Evolutionary conservation across 2,113 vertebrate genomes (phyloP), one percentile per base, ranked within the genome.

Genomic region (Calypte anna): DNA sequence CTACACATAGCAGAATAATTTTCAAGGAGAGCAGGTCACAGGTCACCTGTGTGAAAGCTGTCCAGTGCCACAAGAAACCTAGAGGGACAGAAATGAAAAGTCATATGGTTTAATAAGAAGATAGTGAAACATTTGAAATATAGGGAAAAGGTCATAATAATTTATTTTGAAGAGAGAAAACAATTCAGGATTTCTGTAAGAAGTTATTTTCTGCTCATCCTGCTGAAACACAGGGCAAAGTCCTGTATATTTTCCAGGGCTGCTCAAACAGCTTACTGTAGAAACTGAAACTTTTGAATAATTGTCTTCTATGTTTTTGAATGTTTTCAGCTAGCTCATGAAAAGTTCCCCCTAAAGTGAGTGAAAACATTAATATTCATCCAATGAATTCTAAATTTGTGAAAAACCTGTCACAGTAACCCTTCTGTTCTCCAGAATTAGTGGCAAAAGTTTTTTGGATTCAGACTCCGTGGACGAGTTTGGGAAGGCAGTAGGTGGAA

Each of bases 111-210:
- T 7, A 50, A 19, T 20, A 17, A 48, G 73, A 70, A 66, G 20
- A 31, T 4, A 57, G 14, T 5, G 48, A 67, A 81, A 55, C 36
- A 38, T 3, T n/a, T 36, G 44, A 55, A 51, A 51, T 31, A 18
- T 0, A 1, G 30, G n/a, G 18, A 1, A 30, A 69, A 54, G 38
- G 9, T 57, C n/a, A 14, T 20, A 3, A 14, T 11, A n/a, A 6
- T 51, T 61, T 51, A 15, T 9, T 64, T 30, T 21, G 14, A 91
- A 33, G 30, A 82, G 27, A 67, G 54, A 48, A 51, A 85, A 69
- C 5, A 80, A 24, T 27, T 74, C 22, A 31, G 72, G 22, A 14
- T 77, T 64, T 68, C 78, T 91, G 62, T 53, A 76, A 55, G 33
- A 64, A 75, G 48, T 16, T 66, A 6, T 57, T 62, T 67, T 63